These are phyloP conservation scores for Callimorpha dominula DNA, from an alignment of 2,888 invertebrate genomes.

Conservation along the genomic window DNA sequence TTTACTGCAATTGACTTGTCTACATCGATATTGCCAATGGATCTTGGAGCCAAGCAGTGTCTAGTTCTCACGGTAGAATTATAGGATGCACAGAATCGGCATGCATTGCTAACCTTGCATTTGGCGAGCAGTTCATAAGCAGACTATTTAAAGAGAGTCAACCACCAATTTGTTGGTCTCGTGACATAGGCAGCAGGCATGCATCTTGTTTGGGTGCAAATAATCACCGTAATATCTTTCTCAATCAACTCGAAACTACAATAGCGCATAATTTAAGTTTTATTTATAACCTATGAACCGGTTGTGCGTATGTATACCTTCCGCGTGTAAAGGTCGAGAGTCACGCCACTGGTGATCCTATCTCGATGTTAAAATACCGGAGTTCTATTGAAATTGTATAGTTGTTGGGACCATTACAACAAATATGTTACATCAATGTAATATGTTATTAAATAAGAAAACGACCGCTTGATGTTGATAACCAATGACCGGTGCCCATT, in stretches of 20 bases:
- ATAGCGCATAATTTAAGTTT: background rate
- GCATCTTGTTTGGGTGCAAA: background rate
- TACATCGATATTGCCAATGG: no score
- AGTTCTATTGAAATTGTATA: background rate
- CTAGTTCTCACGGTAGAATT: no score
- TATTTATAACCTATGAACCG: background rate
- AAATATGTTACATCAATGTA: no score
- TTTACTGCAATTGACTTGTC: no score
- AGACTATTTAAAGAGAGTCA: background rate
- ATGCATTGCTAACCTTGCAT: no score
- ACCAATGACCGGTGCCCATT: no score
- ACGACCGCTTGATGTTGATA: no score
- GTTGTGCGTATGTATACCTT: background rate
- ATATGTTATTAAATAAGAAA: no score
- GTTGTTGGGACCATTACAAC: no score
- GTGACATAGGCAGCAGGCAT: background rate
- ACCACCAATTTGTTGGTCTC: background rate
- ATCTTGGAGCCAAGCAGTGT: no score
- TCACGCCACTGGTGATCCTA: background rate
- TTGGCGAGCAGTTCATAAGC: background rate
- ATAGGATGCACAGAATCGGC: no score
- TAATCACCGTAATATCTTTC: background rate
- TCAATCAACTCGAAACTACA: background rate
- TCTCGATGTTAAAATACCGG: background rate
- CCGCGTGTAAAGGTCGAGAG: background rate